These are phyloP conservation scores for Balanococcus diminutus DNA, from an alignment of 2,888 invertebrate genomes.

Conservation along the genomic window DNA sequence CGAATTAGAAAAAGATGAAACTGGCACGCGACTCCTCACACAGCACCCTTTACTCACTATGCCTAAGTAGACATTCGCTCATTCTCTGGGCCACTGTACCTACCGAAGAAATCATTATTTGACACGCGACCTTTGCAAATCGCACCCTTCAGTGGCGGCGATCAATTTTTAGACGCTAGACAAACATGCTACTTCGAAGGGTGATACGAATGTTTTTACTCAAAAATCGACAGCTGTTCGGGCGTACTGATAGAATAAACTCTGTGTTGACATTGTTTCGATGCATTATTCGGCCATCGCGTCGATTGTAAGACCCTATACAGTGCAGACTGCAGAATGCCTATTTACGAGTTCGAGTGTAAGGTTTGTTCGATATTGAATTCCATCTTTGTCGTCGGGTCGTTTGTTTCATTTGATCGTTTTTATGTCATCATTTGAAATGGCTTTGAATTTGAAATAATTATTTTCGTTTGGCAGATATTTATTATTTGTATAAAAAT, in stretches of 20 bases:
- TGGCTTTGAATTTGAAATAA: not conserved
- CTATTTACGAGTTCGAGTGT: not conserved
- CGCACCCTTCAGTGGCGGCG: conserved; percentile 3
- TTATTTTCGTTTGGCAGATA: too few species aligned
- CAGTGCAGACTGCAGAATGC: not conserved
- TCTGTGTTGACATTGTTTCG: conserved; percentile 51
- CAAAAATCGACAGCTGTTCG: conserved; percentile 51
- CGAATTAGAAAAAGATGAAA: not conserved
- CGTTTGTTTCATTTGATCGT: not conserved
- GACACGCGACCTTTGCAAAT: conserved; percentile 53
- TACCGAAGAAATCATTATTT: not conserved
- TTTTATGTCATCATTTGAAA: not conserved
- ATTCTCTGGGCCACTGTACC: too few species aligned
- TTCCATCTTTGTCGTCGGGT: too few species aligned
- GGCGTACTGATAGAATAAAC: conserved; percentile 42
- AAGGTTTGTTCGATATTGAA: not conserved
- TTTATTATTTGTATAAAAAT: too few species aligned
- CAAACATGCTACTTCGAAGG: conserved; percentile 52
- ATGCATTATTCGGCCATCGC: not conserved
- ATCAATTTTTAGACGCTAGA: conserved; percentile 48
- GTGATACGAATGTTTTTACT: conserved; percentile 53
- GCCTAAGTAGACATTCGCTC: not conserved
- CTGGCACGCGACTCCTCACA: not conserved
- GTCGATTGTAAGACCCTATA: not conserved
- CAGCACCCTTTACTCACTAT: not conserved